Evolutionary conservation across 2,113 vertebrate genomes (phyloP).

Genomic region (human): GRCh38 chr7:71116501-71117000

Average conservation of each 20-base stretch:
- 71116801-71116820: neutral
- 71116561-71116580: constrained; percentile 43
- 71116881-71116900: no score
- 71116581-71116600: constrained; percentile 42
- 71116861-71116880: neutral
- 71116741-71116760: neutral
- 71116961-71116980: no score
- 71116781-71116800: neutral
- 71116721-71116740: neutral
- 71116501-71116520: neutral
- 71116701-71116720: neutral
- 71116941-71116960: no score
- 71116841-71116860: rapidly evolving
- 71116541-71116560: constrained; percentile 51
- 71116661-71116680: neutral
- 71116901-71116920: no score
- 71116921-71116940: no score
- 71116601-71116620: constrained; percentile 38
- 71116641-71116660: neutral
- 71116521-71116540: constrained; percentile 37
- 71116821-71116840: neutral
- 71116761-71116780: neutral
- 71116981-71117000: no score
- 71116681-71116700: neutral
- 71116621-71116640: constrained; percentile 47